Evolutionary conservation across 1,140 invertebrate genomes (phyloP).

Genomic region (Drosophila littoralis): DNA sequence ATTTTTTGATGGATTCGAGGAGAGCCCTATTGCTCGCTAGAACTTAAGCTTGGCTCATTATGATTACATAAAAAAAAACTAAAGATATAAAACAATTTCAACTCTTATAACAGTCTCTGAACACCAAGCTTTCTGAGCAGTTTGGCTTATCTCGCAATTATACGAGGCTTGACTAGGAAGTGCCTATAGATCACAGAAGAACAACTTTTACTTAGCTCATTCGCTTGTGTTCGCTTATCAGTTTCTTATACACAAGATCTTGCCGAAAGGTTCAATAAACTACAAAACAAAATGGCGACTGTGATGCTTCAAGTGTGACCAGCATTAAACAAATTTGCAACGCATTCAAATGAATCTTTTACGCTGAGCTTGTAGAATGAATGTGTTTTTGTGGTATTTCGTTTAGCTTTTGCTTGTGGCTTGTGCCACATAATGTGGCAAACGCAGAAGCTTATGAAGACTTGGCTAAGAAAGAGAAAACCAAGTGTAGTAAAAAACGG

Average conservation of each 20-base stretch:
- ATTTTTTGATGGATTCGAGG: too few relatives aligned
- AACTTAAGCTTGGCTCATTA: too few relatives aligned
- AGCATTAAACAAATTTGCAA: slow-evolving; percentile 43
- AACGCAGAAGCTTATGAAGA: slow-evolving; percentile 42
- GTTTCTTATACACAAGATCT: not conserved
- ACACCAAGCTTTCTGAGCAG: not conserved
- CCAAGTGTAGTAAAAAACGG: not conserved
- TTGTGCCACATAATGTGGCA: slow-evolving; percentile 68
- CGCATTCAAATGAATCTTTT: slow-evolving; percentile 44
- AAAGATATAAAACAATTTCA: too few relatives aligned
- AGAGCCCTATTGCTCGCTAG: too few relatives aligned
- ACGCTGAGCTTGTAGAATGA: slow-evolving; percentile 23
- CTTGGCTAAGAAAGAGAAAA: slow-evolving; percentile 27
- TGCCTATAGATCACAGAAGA: not conserved
- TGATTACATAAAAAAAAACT: too few relatives aligned
- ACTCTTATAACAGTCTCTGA: not conserved
- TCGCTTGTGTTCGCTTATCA: slow-evolving; percentile 4
- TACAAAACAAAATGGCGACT: slow-evolving; percentile 7
- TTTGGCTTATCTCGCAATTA: not conserved
- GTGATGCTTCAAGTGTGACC: slow-evolving; percentile 39
- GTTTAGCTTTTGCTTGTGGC: slow-evolving; percentile 36
- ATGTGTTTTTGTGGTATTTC: slow-evolving; percentile 27
- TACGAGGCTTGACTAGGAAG: not conserved
- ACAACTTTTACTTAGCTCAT: slow-evolving; percentile 8
- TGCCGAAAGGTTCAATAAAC: slow-evolving; percentile 37